A percentile compares a stretch with the other conserved stretches of the same genome.
Conservation (phyloP, 2,113 vertebrate genomes). For the Corydoras maculifer region DNA sequence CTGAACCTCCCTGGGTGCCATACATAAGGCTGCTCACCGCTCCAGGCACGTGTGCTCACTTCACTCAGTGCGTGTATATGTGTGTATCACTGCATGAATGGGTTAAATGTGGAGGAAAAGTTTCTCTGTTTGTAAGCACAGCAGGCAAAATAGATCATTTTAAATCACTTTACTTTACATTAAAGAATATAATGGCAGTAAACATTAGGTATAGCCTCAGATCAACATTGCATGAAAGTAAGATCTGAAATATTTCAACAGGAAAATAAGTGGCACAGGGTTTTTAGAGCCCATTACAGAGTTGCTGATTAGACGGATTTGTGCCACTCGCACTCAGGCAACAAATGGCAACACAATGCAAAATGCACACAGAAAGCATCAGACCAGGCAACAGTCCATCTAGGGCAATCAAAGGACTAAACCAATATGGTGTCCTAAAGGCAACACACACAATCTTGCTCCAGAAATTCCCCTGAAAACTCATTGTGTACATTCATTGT, state of each 20-base stretch:
- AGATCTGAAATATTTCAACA: slow-evolving; percentile 1
- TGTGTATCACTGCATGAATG: no score
- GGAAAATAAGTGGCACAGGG: slow-evolving; percentile 36
- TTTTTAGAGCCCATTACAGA: slow-evolving; percentile 32
- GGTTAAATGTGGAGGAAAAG: no score
- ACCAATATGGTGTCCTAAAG: slow-evolving; percentile 35
- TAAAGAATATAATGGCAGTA: background rate
- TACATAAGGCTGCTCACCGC: no score
- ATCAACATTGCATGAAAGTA: slow-evolving; percentile 1
- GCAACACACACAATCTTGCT: slow-evolving; percentile 22
- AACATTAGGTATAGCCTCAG: background rate
- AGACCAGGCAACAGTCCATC: slow-evolving; percentile 30
- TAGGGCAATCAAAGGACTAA: slow-evolving; percentile 25
- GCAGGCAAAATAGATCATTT: no score
- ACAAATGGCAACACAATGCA: slow-evolving; percentile 31
- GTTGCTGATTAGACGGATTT: slow-evolving; percentile 24
- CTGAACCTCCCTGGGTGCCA: no score
- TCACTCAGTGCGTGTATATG: no score
- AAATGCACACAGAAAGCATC: slow-evolving; percentile 32
- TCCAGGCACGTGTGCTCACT: no score
- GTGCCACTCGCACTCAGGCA: slow-evolving; percentile 24
- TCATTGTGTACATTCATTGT: background rate
- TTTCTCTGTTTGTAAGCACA: no score
- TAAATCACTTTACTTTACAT: no score
- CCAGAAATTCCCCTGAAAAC: background rate